These are phyloP conservation scores for Cerastoderma edule DNA, from an alignment of 2,888 invertebrate species.

Conservation along the genomic window DNA sequence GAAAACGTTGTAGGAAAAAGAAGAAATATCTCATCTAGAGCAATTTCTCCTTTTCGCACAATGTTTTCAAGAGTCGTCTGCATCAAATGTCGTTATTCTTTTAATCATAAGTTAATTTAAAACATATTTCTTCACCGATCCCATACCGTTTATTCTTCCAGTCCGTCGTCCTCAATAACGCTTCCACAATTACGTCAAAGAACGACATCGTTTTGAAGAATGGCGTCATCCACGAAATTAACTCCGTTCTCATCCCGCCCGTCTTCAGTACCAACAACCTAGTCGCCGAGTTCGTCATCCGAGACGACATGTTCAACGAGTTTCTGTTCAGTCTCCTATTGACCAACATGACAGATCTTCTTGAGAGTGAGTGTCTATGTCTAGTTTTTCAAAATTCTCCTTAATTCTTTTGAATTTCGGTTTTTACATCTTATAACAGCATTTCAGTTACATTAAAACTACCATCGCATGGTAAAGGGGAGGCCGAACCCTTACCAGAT, in stretches of 20 bases:
- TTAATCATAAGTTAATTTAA: too few relatives aligned
- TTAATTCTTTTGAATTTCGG: too few relatives aligned
- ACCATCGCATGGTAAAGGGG: too few relatives aligned
- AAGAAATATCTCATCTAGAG: too few relatives aligned
- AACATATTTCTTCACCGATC: background rate
- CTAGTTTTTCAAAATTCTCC: too few relatives aligned
- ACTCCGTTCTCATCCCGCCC: conserved; percentile 45
- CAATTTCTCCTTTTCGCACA: too few relatives aligned
- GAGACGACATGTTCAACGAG: conserved; percentile 42
- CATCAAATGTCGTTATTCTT: too few relatives aligned
- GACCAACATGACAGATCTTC: conserved; percentile 21
- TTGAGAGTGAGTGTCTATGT: conserved; percentile 44
- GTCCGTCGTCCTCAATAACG: conserved; percentile 36
- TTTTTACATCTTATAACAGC: too few relatives aligned
- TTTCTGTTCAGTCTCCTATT: conserved; percentile 35
- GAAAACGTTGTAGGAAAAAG: too few relatives aligned
- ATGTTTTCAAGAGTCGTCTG: too few relatives aligned
- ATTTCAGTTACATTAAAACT: too few relatives aligned
- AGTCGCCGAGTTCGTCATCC: conserved; percentile 24
- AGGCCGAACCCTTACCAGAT: too few relatives aligned
- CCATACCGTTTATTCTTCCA: conserved; percentile 6
- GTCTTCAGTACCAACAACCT: conserved; percentile 41
- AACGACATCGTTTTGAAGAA: conserved; percentile 46
- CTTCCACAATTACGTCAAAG: background rate
- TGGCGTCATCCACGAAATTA: conserved; percentile 40